Evolutionary conservation across 1,140 invertebrate species (phyloP).

Genomic region (Heliconius hewitsoni): DNA sequence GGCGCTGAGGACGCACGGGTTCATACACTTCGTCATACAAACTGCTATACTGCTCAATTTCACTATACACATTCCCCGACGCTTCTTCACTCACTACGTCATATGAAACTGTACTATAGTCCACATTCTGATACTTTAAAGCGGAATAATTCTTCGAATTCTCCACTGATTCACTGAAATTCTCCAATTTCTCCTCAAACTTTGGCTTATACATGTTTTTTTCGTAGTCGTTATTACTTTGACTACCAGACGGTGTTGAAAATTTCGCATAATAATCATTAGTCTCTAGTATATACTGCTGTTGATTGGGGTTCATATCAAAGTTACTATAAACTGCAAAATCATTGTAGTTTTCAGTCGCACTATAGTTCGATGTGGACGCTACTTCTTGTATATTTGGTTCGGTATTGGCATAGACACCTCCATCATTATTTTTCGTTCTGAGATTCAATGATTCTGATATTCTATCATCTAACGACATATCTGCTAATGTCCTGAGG

Average conservation of each 20-base stretch:
- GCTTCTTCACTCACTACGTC: slow-evolving; percentile 42
- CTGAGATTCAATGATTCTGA: slow-evolving; percentile 75
- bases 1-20: slow-evolving; percentile 46
- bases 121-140: slow-evolving; percentile 69
- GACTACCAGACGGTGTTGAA: slow-evolving; percentile 55
- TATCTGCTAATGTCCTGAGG: slow-evolving; percentile 52
- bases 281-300: slow-evolving; percentile 60
- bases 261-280: slow-evolving; percentile 74
- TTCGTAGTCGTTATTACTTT: slow-evolving; percentile 59
- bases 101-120: slow-evolving; percentile 49
- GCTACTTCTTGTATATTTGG: slow-evolving; percentile 36
- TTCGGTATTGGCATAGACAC: slow-evolving; percentile 55
- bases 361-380: slow-evolving; percentile 37
- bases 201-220: slow-evolving; percentile 75
- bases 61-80: slow-evolving; percentile 66
- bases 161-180: slow-evolving; percentile 68
- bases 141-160: slow-evolving; percentile 74
- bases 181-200: slow-evolving; percentile 63
- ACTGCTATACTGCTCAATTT: slow-evolving; percentile 55
- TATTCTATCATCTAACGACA: slow-evolving; percentile 75
- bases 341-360: slow-evolving; percentile 48
- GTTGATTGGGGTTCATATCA: slow-evolving; percentile 64
- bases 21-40: slow-evolving; percentile 74
- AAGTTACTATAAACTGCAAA: slow-evolving; percentile 67
- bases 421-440: slow-evolving; percentile 69